Conservation (phyloP, 92 coral and sea anemone genomes). For the Blastomussa wellsi region DNA sequence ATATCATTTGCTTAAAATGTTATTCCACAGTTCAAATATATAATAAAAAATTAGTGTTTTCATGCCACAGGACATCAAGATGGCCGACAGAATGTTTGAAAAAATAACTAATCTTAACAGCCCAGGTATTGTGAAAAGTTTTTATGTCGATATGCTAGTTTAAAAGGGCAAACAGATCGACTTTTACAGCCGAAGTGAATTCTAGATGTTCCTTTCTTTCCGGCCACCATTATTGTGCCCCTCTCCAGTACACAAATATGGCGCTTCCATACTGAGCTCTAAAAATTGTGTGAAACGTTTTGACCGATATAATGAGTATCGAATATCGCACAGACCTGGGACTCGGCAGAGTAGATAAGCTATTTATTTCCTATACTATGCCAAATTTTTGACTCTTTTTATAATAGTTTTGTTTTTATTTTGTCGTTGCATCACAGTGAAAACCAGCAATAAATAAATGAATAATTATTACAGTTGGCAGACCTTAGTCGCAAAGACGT, state of each 20-base stretch:
- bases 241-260: too few species aligned
- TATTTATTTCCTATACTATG: slow-evolving; percentile 6
- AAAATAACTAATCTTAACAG: too few species aligned
- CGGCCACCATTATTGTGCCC: too few species aligned
- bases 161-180: slow-evolving; percentile 7
- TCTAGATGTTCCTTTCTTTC: background rate
- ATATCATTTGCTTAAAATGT: too few species aligned
- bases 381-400: background rate
- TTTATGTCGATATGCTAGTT: background rate
- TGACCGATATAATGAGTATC: background rate
- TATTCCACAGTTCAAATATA: too few species aligned
- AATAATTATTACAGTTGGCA: slow-evolving; percentile 1
- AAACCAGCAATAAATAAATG: background rate
- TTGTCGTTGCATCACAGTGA: background rate
- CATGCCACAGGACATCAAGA: too few species aligned
- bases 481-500: slow-evolving; percentile 5
- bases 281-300: background rate
- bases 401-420: background rate
- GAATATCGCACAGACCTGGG: slow-evolving; percentile 10
- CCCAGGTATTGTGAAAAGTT: too few species aligned
- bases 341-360: slow-evolving; percentile 21
- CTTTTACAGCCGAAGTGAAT: slow-evolving; percentile 13
- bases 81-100: too few species aligned
- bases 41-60: too few species aligned
- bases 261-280: too few species aligned